Evolutionary conservation across 2,113 vertebrate genomes (phyloP), one percentile per base, ranked within the genome.

Genomic region (Apeltes quadracus): DNA sequence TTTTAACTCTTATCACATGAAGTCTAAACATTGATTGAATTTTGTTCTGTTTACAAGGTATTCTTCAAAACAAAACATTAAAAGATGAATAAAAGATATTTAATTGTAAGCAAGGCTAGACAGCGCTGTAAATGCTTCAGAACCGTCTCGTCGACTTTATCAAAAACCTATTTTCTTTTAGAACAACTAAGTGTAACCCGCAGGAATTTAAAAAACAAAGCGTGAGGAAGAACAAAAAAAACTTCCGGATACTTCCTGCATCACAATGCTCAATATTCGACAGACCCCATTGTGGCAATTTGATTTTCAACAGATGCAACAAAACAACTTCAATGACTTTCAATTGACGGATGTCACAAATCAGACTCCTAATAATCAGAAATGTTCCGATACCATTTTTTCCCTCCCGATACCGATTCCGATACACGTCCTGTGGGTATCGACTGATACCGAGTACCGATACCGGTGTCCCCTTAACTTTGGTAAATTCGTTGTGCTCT

Each of bases 331-430:
- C 62, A 72, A 62, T 65, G 56, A 63, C 39, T 75, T 61, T 66
- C 73, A 69, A 87, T 16, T 78, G 80, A 61, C 61, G 76, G 63
- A 71, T 66, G 62, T 77, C 70, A 59, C 27, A 69, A 64, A 72
- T 79, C 51, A 62, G 61, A 56, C 15, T 67, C 18, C 9, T 16
- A 16, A 50, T n/a, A n/a, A n/a, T n/a, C n/a, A n/a, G n/a, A n/a
- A n/a, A n/a, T n/a, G n/a, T n/a, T n/a, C n/a, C n/a, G n/a, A n/a
- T n/a, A n/a, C n/a, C n/a, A n/a, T n/a, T n/a, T n/a, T n/a, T n/a
- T n/a, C n/a, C n/a, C n/a, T n/a, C n/a, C n/a, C n/a, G n/a, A n/a
- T n/a, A n/a, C n/a, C n/a, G n/a, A n/a, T n/a, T n/a, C n/a, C n/a
- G n/a, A n/a, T n/a, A n/a, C n/a, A n/a, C n/a, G n/a, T n/a, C n/a